A percentile compares a stretch with the other conserved stretches of the same genome.
These are phyloP conservation scores for Mormyrus hasselquistii DNA, from an alignment of 2,797 vertebrate genomes.

Conservation along the genomic window DNA sequence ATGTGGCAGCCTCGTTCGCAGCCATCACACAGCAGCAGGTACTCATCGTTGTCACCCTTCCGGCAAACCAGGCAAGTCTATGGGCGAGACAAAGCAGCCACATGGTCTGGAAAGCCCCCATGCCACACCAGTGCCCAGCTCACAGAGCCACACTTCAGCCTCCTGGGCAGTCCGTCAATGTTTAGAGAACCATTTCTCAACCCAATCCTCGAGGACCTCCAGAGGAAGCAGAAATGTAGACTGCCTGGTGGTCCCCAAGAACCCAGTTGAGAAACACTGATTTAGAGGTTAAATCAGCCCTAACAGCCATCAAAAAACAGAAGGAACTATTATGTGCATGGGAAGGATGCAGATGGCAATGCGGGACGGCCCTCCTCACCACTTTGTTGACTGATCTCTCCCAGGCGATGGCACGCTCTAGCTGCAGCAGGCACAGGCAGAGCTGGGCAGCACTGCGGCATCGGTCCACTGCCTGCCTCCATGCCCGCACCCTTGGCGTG, in stretches of 20 bases:
- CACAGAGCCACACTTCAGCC: not conserved
- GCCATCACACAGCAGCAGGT: conserved; percentile 84
- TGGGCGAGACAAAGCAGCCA: not conserved
- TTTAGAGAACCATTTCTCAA: not conserved
- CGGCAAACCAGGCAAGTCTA: conserved; percentile 89
- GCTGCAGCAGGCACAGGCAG: conserved; percentile 79
- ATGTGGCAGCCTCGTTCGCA: conserved; percentile 95
- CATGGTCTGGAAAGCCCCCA: not conserved
- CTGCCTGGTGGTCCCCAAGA: not conserved
- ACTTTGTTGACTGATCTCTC: conserved; percentile 91
- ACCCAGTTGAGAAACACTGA: not conserved
- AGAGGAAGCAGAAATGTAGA: not conserved
- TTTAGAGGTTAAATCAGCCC: not conserved
- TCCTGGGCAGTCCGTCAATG: not conserved
- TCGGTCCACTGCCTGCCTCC: conserved; percentile 86
- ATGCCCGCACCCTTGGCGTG: conserved; percentile 79
- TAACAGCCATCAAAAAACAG: not conserved
- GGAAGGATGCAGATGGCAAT: not conserved
- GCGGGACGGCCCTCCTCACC: conserved; percentile 57
- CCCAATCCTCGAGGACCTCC: not conserved
- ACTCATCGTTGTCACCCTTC: conserved; percentile 89
- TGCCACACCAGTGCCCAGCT: not conserved
- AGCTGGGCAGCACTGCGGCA: conserved; percentile 85
- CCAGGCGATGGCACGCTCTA: conserved; percentile 90
- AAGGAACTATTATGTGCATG: not conserved